Evolutionary conservation across 2,113 vertebrate genomes (phyloP).

Genomic region (Lophotis ruficrista): DNA sequence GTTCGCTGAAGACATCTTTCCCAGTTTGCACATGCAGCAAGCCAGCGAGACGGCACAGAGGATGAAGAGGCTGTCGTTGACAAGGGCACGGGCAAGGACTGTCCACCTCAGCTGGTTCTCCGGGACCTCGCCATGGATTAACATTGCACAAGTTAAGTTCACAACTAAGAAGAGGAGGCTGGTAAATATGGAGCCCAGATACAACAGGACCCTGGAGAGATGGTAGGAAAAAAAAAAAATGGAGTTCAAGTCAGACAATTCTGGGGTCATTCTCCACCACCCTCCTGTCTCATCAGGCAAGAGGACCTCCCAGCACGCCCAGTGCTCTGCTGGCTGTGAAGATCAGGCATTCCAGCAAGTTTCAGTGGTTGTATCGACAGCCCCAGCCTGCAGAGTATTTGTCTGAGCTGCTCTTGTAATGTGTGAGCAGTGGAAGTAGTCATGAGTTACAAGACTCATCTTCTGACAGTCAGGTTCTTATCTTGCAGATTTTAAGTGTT

Average conservation of each 20-base stretch:
- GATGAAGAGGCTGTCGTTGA: constrained; percentile 94
- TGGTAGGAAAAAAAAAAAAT: accelerated
- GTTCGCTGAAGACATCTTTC: constrained; percentile 96
- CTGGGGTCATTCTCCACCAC: not conserved
- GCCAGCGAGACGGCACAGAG: constrained; percentile 91
- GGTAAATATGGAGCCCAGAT: constrained; percentile 85
- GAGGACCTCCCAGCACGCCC: not conserved
- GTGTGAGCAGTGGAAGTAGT: constrained; percentile 22
- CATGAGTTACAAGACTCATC: constrained; percentile 58
- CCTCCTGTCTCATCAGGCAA: not conserved
- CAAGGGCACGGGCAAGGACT: constrained; percentile 84
- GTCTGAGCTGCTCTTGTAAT: constrained; percentile 1
- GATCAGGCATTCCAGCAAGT: not conserved
- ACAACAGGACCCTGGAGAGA: constrained; percentile 83
- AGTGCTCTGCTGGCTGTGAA: not conserved
- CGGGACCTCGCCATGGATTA: constrained; percentile 80
- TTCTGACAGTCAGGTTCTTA: constrained; percentile 59
- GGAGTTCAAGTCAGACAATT: accelerated
- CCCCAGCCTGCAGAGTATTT: not conserved
- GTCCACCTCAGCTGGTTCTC: constrained; percentile 81
- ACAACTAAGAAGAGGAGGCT: constrained; percentile 90
- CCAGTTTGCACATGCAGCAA: constrained; percentile 91
- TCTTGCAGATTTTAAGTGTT: constrained; percentile 53
- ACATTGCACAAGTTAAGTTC: constrained; percentile 90
- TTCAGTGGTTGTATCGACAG: not conserved